Evolutionary conservation across 1,140 invertebrate genomes (phyloP), one percentile per base, ranked within the genome.

Genomic region (Meloidogyne exigua): DNA sequence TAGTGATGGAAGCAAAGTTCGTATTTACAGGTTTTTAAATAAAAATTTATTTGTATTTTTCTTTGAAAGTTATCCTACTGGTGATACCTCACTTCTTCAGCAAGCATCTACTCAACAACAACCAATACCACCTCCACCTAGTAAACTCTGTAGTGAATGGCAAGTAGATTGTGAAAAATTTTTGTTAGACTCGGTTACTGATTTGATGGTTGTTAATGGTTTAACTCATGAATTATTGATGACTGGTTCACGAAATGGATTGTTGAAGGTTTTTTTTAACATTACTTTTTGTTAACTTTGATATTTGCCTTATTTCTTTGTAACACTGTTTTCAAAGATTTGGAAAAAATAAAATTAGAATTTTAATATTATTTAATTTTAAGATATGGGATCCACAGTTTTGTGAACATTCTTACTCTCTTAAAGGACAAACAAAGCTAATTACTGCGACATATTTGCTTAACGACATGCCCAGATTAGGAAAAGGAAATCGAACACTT

Each of bases 151-250:
- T 36, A 57, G 70, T 49, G 75, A 76, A 11, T 78, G 77, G 28
- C 39, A 21, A 32, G 76, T 68, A 18, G 64, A 75, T 23, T 42
- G 26, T 4, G 76, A 79, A 26, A 39, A 66, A 15, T 73, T 79
- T 32, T n/a, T 79, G 12, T 18, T 82, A 49, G 83, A 85, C n/a
- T 23, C 68, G 3, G 49, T 85, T 23, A 78, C 77, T 25, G 80
- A 85, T 68, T 26, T 85, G 10, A 83, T 87, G 73, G 72, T 83
- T 13, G 79, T 77, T n/a, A 85, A 85, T 68, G 83, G 73, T 21
- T 68, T 79, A 71, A 84, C 85, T 25, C 80, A 83, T n/a, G 84
- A 85, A 79, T 21, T 85, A 67, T 57, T 85, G 10, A 73, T 85
- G 28, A 78, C 80, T 23, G 83, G 84, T 18, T 76, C 83, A 4